Percentiles rank a stretch among this genome's conserved stretches.
Conservation (phyloP, 2,797 vertebrate species). For the Harpagifer antarcticus region DNA sequence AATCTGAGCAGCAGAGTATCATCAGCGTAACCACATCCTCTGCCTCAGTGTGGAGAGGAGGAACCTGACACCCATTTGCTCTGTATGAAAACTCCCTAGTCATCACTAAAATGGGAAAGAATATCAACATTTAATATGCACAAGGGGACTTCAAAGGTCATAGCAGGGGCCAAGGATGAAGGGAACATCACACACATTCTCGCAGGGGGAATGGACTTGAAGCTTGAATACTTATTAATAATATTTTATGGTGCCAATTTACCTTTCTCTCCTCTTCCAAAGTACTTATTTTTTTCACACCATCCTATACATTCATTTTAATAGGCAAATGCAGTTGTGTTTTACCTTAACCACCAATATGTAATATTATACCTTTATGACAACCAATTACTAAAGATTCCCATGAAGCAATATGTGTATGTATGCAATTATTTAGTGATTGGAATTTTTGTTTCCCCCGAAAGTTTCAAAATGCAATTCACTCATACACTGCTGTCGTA, state of each 20-base stretch:
- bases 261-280: neutral
- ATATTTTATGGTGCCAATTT: conserved; percentile 3
- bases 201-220: conserved; percentile 24
- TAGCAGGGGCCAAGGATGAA: conserved; percentile 17
- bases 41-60: conserved; percentile 58
- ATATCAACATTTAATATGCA: conserved; percentile 78
- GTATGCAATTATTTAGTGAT: too few species aligned
- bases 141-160: conserved; percentile 72
- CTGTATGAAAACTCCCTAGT: conserved; percentile 69
- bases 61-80: conserved; percentile 61
- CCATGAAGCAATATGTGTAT: neutral
- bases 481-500: too few species aligned
- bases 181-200: conserved; percentile 23
- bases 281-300: neutral
- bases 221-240: neutral
- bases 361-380: conserved; percentile 4
- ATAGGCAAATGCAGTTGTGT: neutral
- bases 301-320: neutral
- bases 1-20: conserved; percentile 67
- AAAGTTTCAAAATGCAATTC: too few species aligned
- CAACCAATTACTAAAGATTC: neutral
- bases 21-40: conserved; percentile 74
- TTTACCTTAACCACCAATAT: neutral
- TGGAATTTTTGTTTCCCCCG: too few species aligned
- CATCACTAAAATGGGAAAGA: conserved; percentile 75